Evolutionary conservation across 64 coral and sea anemone genomes (phyloP).

Genomic region (Montipora foliosa): DNA sequence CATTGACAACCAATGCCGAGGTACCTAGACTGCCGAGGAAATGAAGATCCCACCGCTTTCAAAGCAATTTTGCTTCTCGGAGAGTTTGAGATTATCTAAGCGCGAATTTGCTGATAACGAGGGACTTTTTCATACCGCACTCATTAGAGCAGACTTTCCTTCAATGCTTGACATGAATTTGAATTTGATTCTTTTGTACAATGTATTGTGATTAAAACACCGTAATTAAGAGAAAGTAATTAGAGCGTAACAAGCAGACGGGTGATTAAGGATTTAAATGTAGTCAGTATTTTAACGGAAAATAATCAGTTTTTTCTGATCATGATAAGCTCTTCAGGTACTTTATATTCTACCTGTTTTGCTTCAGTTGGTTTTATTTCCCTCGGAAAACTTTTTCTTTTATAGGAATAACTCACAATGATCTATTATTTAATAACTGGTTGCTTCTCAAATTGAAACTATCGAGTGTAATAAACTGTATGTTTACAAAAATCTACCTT

Average conservation of each 20-base stretch:
- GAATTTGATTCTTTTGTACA: conserved; percentile 7
- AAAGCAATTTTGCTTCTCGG: too few relatives aligned
- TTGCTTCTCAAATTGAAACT: background rate
- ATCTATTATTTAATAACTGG: background rate
- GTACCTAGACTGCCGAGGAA: too few relatives aligned
- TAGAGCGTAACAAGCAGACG: background rate
- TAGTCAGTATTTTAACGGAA: background rate
- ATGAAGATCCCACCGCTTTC: too few relatives aligned
- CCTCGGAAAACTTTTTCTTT: background rate
- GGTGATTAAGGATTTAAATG: background rate
- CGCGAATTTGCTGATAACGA: background rate
- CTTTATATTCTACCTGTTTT: background rate
- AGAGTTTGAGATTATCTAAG: background rate
- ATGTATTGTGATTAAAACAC: background rate
- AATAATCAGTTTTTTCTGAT: background rate
- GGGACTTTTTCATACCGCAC: too few relatives aligned
- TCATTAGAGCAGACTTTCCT: too few relatives aligned
- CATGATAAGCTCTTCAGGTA: background rate
- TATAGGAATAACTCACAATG: background rate
- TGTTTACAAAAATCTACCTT: background rate
- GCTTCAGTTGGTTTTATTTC: background rate
- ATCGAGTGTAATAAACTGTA: too few relatives aligned
- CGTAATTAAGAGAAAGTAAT: background rate
- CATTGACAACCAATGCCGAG: background rate
- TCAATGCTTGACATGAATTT: background rate